phyloP scores from a whole-genome alignment of 2,888 invertebrate species.

The Cyaniris semiargus region DNA sequence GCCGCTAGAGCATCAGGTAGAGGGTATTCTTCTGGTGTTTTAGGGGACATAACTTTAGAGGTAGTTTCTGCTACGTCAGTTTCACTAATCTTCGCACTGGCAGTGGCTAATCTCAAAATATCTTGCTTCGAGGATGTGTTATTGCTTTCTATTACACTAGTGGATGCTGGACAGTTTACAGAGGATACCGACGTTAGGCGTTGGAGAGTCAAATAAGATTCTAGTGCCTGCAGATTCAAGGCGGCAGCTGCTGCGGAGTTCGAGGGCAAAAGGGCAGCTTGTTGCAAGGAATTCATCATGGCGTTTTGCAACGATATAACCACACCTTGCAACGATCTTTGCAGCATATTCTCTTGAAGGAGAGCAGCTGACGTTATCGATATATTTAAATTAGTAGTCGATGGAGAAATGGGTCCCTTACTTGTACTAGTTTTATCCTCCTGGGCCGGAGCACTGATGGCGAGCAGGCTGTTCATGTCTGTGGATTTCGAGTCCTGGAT shows the following conservation, averaged over 20 bases:
- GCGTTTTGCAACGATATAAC: conserved; percentile 91
- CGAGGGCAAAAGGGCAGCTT: conserved; percentile 89
- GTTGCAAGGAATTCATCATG: conserved; percentile 91
- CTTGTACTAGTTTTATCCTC: conserved; percentile 67
- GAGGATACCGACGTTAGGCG: conserved; percentile 86
- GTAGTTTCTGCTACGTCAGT: conserved; percentile 63
- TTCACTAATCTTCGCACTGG: conserved; percentile 76
- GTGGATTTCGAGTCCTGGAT: conserved; percentile 71
- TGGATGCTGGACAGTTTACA: conserved; percentile 63
- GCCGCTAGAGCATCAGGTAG: conserved; percentile 76
- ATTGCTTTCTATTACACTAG: conserved; percentile 56
- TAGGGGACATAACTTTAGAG: conserved; percentile 68
- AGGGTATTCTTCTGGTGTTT: conserved; percentile 74
- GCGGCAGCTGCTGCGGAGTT: conserved; percentile 92
- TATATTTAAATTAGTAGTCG: conserved; percentile 67
- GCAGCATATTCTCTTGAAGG: conserved; percentile 83
- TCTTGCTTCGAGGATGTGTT: conserved; percentile 81
- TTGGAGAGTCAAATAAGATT: conserved; percentile 91
- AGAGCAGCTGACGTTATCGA: conserved; percentile 82
- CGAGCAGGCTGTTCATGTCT: conserved; percentile 66
- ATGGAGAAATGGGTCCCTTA: conserved; percentile 68
- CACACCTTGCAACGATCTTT: conserved; percentile 88
- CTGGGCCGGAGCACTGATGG: conserved; percentile 61
- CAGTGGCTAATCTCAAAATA: conserved; percentile 83
- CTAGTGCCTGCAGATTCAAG: conserved; percentile 90